These are phyloP conservation scores for Pseudochirops corinnae DNA, from an alignment of 2,797 vertebrate species.

Conservation along the genomic window DNA sequence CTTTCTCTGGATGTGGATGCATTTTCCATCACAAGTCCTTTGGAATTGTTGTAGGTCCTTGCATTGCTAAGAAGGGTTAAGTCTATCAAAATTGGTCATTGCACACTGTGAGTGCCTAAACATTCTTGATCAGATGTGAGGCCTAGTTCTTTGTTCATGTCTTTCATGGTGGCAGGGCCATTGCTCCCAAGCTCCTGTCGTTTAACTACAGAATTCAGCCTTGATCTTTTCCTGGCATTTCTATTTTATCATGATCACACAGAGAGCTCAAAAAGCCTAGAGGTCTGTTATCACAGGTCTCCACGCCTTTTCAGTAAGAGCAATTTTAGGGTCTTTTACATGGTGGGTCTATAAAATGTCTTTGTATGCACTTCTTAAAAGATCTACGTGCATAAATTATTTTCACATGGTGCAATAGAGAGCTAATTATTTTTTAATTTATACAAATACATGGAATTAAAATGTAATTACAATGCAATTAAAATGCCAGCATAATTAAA, in stretches of 20 bases:
- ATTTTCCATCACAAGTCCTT: too few species aligned
- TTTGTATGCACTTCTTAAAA: slow-evolving; percentile 65
- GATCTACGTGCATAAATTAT: slow-evolving; percentile 76
- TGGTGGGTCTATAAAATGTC: slow-evolving; percentile 66
- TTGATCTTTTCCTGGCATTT: not conserved
- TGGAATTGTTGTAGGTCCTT: too few species aligned
- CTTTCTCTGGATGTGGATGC: too few species aligned
- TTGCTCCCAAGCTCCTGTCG: not conserved
- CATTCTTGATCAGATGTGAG: not conserved
- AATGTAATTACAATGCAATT: slow-evolving; percentile 84
- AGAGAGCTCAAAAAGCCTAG: slow-evolving; percentile 18
- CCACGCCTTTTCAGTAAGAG: slow-evolving; percentile 30
- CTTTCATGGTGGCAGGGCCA: not conserved
- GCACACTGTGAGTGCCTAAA: not conserved
- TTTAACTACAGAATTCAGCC: not conserved
- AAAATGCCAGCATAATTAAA: slow-evolving; percentile 87
- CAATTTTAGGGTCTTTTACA: slow-evolving; percentile 58
- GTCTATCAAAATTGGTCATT: too few species aligned
- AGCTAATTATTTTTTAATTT: slow-evolving; percentile 82
- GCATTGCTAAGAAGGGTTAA: too few species aligned
- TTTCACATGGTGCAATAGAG: slow-evolving; percentile 67
- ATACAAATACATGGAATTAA: slow-evolving; percentile 85
- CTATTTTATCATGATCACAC: slow-evolving; percentile 32
- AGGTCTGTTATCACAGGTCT: not conserved
- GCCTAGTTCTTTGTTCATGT: not conserved